Percentiles rank a stretch among this genome's conserved stretches.
Evolutionary conservation across 1,140 invertebrate genomes (phyloP).

Genomic region (Dendroctonus ponderosae): DNA sequence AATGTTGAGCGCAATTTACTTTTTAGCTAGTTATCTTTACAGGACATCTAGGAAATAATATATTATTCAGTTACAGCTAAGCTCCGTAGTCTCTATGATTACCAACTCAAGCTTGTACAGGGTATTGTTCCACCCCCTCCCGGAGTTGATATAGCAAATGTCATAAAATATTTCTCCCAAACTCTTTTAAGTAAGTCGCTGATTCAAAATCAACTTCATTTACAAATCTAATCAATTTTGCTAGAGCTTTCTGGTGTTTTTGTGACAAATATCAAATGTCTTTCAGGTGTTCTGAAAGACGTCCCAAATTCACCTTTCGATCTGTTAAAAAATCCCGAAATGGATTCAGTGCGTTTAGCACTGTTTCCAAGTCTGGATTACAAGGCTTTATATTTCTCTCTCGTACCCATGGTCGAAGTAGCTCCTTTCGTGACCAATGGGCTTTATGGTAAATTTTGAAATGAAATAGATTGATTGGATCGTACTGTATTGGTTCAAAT

Average conservation of each 20-base stretch:
- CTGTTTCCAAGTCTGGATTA: conserved; percentile 95
- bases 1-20: no score
- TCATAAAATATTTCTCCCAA: conserved; percentile 97
- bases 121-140: conserved; percentile 88
- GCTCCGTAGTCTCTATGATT: conserved; percentile 94
- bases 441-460: conserved; percentile 64
- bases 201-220: not conserved
- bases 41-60: no score
- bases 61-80: conserved; percentile 88
- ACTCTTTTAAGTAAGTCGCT: conserved; percentile 84
- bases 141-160: conserved; percentile 93
- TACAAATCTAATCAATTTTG: not conserved
- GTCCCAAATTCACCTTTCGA: conserved; percentile 87
- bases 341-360: conserved; percentile 80
- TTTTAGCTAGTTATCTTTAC: no score
- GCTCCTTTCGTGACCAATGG: conserved; percentile 81
- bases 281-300: conserved; percentile 88
- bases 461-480: conserved; percentile 1
- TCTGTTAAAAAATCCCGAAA: conserved; percentile 81
- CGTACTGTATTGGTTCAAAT: conserved; percentile 20
- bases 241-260: not conserved
- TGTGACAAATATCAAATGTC: not conserved
- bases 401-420: conserved; percentile 78
- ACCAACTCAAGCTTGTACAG: conserved; percentile 88
- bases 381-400: conserved; percentile 84